Percentiles rank a stretch among this genome's conserved stretches.
Evolutionary conservation across 2,797 vertebrate species (phyloP).

Genomic region (Myotis planiceps): DNA sequence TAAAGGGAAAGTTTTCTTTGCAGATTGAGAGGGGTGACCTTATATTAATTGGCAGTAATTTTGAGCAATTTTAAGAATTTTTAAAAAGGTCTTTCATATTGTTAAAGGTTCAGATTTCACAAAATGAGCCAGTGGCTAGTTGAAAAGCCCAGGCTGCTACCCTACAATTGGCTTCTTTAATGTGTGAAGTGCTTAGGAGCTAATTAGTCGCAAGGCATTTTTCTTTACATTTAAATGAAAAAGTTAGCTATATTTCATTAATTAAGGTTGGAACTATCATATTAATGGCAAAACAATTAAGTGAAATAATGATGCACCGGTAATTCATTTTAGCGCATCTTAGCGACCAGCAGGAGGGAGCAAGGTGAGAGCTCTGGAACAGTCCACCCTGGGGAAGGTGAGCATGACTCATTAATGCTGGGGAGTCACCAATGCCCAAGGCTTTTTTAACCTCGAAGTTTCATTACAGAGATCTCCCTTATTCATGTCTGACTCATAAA

Average conservation of each 20-base stretch:
- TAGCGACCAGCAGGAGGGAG: conserved; percentile 16
- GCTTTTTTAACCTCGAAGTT: conserved; percentile 1
- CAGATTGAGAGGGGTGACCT: conserved; percentile 93
- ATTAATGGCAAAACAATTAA: conserved; percentile 85
- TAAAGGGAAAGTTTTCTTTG: conserved; percentile 89
- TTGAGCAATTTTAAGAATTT: conserved; percentile 92
- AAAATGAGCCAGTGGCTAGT: conserved; percentile 86
- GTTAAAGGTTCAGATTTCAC: conserved; percentile 87
- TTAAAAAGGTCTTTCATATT: conserved; percentile 83
- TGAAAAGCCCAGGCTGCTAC: conserved; percentile 77
- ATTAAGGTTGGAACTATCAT: conserved; percentile 78
- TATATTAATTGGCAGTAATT: conserved; percentile 97
- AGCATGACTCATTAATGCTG: not conserved
- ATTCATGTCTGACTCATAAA: not conserved
- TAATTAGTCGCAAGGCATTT: conserved; percentile 80
- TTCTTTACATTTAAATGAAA: conserved; percentile 72
- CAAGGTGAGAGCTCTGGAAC: conserved; percentile 43
- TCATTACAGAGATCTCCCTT: not conserved
- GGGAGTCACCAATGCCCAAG: not conserved
- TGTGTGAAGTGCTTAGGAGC: conserved; percentile 69
- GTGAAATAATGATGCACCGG: conserved; percentile 15
- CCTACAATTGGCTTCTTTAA: conserved; percentile 75
- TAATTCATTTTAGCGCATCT: conserved; percentile 15
- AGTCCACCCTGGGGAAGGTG: not conserved
- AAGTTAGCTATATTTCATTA: conserved; percentile 77